phyloP scores from a whole-genome alignment of 2,888 invertebrate genomes.

The Drosophila gaucha region DNA sequence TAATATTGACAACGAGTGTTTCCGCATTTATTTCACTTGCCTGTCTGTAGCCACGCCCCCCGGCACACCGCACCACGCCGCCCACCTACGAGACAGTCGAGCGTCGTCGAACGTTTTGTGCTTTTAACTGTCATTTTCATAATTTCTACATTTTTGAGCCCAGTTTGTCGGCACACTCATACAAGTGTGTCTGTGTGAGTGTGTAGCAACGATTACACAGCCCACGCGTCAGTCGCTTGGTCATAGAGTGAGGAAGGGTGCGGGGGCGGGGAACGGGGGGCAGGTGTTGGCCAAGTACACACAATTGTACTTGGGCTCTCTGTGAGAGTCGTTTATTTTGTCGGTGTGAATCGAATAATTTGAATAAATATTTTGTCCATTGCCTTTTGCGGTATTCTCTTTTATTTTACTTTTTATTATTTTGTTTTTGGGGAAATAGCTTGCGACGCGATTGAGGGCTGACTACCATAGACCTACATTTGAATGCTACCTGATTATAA shows the following conservation, averaged over 20 bases:
- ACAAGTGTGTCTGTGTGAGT: constrained; percentile 16
- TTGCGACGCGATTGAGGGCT: constrained; percentile 26
- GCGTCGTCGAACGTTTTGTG: constrained; percentile 61
- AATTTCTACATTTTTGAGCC: constrained; percentile 80
- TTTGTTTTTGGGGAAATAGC: constrained; percentile 52
- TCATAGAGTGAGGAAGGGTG: not conserved
- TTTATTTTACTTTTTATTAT: constrained; percentile 14
- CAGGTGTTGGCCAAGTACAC: constrained; percentile 49
- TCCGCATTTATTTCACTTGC: constrained; percentile 81
- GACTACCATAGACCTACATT: constrained; percentile 40
- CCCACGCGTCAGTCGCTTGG: constrained; percentile 68
- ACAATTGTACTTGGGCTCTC: constrained; percentile 28
- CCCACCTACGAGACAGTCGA: constrained; percentile 1
- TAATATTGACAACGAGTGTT: constrained; percentile 81
- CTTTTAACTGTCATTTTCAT: constrained; percentile 81
- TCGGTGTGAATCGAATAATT: constrained; percentile 71
- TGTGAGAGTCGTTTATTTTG: constrained; percentile 25
- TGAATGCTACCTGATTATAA: not conserved
- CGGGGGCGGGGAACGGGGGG: not conserved
- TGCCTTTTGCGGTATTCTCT: constrained; percentile 74
- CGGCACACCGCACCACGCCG: not conserved
- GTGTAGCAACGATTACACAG: constrained; percentile 66
- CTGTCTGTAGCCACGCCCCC: constrained; percentile 42
- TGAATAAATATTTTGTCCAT: constrained; percentile 78
- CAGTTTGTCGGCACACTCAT: constrained; percentile 50